Conservation (phyloP, 2,888 invertebrate species). For the Nomada lathburiana region DNA sequence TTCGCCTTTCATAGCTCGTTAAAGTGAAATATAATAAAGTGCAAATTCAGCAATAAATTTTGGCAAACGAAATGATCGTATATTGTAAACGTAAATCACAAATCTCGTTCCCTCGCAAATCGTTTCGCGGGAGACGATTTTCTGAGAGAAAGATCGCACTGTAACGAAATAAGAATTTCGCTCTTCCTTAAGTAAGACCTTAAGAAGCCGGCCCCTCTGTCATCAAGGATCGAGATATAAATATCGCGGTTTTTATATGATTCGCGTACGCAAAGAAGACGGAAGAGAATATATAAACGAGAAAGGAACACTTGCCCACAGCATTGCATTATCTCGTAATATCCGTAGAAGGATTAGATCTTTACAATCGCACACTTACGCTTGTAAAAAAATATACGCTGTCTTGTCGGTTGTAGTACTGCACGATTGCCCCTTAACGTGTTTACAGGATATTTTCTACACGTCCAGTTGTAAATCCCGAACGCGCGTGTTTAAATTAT, state of each 20-base stretch:
- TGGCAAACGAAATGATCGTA: neutral
- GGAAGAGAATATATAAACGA: neutral
- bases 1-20: slow-evolving; percentile 11
- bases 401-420: slow-evolving; percentile 21
- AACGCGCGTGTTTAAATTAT: slow-evolving; percentile 48
- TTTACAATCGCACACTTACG: slow-evolving; percentile 49
- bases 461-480: slow-evolving; percentile 41
- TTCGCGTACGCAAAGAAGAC: neutral
- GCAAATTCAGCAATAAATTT: slow-evolving; percentile 1
- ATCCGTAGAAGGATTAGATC: slow-evolving; percentile 49
- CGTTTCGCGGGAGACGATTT: too few species aligned
- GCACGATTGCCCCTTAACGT: slow-evolving; percentile 36
- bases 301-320: neutral
- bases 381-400: slow-evolving; percentile 27
- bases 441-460: slow-evolving; percentile 55
- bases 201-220: neutral
- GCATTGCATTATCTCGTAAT: slow-evolving; percentile 28
- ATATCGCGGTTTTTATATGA: slow-evolving; percentile 36
- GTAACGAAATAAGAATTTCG: neutral
- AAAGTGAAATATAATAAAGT: neutral
- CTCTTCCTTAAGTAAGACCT: too few species aligned
- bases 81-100: too few species aligned
- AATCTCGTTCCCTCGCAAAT: too few species aligned
- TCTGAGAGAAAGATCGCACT: too few species aligned
- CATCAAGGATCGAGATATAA: slow-evolving; percentile 12